Evolutionary conservation across 2,113 vertebrate species (phyloP).

Genomic region (Etheostoma spectabile): DNA sequence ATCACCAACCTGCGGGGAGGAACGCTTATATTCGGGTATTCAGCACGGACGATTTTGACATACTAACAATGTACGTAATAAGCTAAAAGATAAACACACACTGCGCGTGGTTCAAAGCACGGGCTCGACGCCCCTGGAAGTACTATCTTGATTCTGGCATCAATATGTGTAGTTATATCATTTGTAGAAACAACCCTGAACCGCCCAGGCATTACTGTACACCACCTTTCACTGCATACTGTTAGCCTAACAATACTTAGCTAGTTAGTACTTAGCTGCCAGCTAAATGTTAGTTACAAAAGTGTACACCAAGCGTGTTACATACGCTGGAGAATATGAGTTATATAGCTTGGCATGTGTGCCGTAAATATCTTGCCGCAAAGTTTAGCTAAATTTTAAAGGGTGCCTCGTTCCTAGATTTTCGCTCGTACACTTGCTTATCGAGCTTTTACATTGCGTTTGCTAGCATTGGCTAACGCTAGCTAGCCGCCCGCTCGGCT

Average conservation of each 20-base stretch:
- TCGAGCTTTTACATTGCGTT: conserved; percentile 17
- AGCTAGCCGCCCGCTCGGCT: conserved; percentile 35
- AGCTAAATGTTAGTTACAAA: background rate
- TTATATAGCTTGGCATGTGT: background rate
- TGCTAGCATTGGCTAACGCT: conserved; percentile 57
- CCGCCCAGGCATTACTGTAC: background rate
- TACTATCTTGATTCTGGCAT: background rate
- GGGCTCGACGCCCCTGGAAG: background rate
- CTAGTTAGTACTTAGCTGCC: too few relatives aligned
- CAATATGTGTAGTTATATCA: background rate
- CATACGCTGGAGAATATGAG: background rate
- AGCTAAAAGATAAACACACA: background rate
- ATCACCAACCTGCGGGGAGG: background rate
- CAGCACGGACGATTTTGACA: background rate
- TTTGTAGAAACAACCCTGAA: background rate
- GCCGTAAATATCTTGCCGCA: rapidly evolving
- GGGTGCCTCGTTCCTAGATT: background rate
- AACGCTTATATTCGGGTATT: background rate
- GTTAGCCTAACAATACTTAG: too few relatives aligned
- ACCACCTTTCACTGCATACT: background rate
- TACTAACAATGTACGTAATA: background rate
- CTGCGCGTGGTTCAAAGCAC: background rate
- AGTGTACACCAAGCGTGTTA: background rate
- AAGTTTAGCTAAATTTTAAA: background rate
- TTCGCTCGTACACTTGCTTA: background rate